Conservation (phyloP, 2,797 vertebrate species). For the Gobio occitaniae region DNA sequence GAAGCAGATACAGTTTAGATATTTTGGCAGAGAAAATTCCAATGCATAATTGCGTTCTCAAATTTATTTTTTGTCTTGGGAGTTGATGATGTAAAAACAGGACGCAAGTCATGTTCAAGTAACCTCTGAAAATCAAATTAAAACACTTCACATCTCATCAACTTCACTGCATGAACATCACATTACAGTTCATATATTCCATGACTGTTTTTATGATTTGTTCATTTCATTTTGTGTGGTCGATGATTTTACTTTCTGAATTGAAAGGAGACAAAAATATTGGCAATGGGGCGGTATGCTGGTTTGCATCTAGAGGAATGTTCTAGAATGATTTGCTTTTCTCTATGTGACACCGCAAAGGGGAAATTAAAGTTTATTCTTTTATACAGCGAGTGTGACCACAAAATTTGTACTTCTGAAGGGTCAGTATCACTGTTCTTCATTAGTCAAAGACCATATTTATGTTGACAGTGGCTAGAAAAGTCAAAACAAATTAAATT, state of each 20-base stretch:
- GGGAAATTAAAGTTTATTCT: constrained; percentile 18
- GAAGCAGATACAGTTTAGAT: constrained; percentile 7
- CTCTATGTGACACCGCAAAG: not conserved
- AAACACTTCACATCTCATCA: constrained; percentile 8
- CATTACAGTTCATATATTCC: constrained; percentile 14
- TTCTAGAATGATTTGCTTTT: not conserved
- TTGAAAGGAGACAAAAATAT: not conserved
- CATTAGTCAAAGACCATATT: constrained; percentile 12
- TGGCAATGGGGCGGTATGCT: not conserved
- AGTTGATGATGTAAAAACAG: constrained; percentile 22
- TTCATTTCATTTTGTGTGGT: not conserved
- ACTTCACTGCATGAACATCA: not conserved
- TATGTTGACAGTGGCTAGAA: not conserved
- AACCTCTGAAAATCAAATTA: constrained; percentile 18
- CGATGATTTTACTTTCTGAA: constrained; percentile 4
- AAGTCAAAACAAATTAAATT: constrained; percentile 7
- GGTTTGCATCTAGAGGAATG: constrained; percentile 18
- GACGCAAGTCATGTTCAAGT: constrained; percentile 21
- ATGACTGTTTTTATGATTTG: constrained; percentile 1
- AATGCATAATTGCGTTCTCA: constrained; percentile 1
- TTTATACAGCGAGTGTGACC: constrained; percentile 13
- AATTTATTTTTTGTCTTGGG: constrained; percentile 23
- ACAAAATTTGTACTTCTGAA: constrained; percentile 2
- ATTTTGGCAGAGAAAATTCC: constrained; percentile 1
- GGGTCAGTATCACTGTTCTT: constrained; percentile 6